Evolutionary conservation across 1,140 invertebrate species (phyloP), one percentile per base, ranked within the genome.

Genomic region (Drosophila nasuta): DNA sequence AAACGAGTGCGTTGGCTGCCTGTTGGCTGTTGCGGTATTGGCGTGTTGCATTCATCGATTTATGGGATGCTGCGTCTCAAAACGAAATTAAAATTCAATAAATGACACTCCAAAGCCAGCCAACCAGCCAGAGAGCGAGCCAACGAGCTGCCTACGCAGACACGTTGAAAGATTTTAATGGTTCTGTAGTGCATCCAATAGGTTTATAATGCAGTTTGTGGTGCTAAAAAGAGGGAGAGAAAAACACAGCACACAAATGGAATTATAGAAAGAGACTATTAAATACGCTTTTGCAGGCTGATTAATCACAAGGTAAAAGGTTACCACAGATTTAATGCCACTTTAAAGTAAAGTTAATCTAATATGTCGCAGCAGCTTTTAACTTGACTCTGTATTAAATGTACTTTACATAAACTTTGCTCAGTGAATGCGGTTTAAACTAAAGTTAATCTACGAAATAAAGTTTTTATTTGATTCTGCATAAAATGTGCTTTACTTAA

Each of bases 31-130:
- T 33, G 33, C 35, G 35, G 6, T 38, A 10, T 10, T 38, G 35
- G 35, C 35, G 30, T 38, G 35, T 38, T 38, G 35, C 68, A 77
- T 64, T 75, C 73, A 79, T 79, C 77, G 74, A 77, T 79, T 79
- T 79, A 76, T 72, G 77, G 74, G 68, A 71, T 68, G 69, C 66
- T 79, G 77, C 74, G 52, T 67, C 75, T 75, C 65, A 75, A 81
- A 78, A 63, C 70, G 75, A 77, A 81, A 81, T 78, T 78, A 81
- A 78, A 81, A 81, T 81, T 81, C 78, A 81, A 81, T 78, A 81
- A 81, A 81, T 81, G 78, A 78, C 78, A 81, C 75, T 80, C 75
- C 25, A 80, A 74, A 68, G 75, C 54, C 65, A 74, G 75, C 54
- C 59, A 74, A 70, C 62, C 59, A 43, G 38, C 41, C 41, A 43